phyloP scores from a whole-genome alignment of 1,140 invertebrate species.

The Chrysoperla carnea region DNA sequence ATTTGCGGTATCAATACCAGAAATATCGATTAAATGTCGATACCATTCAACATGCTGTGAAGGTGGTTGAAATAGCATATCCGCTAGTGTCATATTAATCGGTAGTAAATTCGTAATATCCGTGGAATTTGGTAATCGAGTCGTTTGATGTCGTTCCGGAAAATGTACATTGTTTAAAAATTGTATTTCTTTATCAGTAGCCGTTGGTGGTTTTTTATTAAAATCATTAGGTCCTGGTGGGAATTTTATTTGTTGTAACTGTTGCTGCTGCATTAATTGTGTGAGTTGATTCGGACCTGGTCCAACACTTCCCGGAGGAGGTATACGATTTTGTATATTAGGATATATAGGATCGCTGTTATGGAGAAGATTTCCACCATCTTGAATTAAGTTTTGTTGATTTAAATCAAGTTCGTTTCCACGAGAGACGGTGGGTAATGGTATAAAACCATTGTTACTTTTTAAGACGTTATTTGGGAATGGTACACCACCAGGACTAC shows the following conservation, averaged over 20 bases:
- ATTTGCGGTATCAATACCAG: slow-evolving; percentile 18
- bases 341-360: slow-evolving; percentile 8
- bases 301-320: not conserved
- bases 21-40: slow-evolving; percentile 22
- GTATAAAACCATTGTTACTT: slow-evolving; percentile 1
- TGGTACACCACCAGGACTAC: no score
- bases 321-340: slow-evolving; percentile 7
- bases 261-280: slow-evolving; percentile 2
- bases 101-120: slow-evolving; percentile 20
- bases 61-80: slow-evolving; percentile 18
- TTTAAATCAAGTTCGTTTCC: not conserved
- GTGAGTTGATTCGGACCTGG: slow-evolving; percentile 1
- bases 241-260: not conserved
- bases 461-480: slow-evolving; percentile 4
- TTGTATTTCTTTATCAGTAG: slow-evolving; percentile 22
- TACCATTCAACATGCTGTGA: slow-evolving; percentile 21
- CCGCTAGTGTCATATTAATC: slow-evolving; percentile 18
- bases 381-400: not conserved
- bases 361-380: not conserved
- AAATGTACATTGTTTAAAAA: slow-evolving; percentile 34
- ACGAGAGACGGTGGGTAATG: not conserved
- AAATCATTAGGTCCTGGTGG: slow-evolving; percentile 5
- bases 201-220: not conserved
- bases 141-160: slow-evolving; percentile 18
- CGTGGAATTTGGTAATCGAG: slow-evolving; percentile 15